phyloP scores from a whole-genome alignment of 92 coral and sea anemone genomes.

The Palythoa grandiflora region DNA sequence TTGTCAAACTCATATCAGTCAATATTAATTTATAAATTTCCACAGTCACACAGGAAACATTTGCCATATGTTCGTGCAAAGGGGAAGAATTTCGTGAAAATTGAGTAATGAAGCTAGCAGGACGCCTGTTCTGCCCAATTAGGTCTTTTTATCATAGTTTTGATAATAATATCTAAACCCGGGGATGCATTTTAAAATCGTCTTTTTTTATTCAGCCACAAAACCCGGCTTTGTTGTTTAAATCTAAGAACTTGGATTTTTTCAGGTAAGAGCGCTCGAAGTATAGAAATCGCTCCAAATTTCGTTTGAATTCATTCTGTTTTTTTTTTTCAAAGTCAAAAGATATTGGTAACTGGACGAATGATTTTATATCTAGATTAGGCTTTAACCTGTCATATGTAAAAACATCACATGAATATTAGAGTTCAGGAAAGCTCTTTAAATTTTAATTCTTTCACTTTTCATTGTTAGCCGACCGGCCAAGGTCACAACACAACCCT shows the following conservation, averaged over 20 bases:
- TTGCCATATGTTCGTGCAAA: neutral
- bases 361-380: neutral
- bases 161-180: constrained; percentile 9
- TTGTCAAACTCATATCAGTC: neutral
- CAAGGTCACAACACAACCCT: constrained; percentile 16
- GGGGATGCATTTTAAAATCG: neutral
- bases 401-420: constrained; percentile 13
- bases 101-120: constrained; percentile 19
- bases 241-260: neutral
- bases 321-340: constrained; percentile 2
- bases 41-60: neutral
- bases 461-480: neutral
- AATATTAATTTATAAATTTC: neutral
- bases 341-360: neutral
- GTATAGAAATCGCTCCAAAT: neutral
- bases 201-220: neutral
- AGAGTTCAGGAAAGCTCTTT: constrained; percentile 28
- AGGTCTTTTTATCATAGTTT: constrained; percentile 10
- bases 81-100: constrained; percentile 13
- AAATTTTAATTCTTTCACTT: constrained; percentile 24
- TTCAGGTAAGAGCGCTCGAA: neutral
- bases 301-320: neutral
- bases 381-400: constrained; percentile 4
- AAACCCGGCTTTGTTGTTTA: neutral
- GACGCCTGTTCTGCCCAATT: constrained; percentile 44